Base-by-base conservation (phyloP, 2,797 vertebrate genomes). In the Podargus strigoides region DNA sequence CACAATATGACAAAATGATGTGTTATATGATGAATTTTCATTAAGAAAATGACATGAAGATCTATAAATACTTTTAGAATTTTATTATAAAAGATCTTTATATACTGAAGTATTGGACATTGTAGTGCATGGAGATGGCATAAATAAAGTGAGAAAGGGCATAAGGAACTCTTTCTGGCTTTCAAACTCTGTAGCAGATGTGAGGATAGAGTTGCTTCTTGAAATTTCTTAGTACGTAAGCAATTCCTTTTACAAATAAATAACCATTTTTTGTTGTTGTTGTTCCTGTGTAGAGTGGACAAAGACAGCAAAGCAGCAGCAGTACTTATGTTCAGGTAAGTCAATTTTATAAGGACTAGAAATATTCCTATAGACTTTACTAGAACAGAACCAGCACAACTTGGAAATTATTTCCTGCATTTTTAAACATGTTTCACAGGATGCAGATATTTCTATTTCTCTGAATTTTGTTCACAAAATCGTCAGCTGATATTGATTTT, bases 291-390 rank as follows among this genome's bases (percentile, higher is more conserved):
- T 60, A 96, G 96, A 26, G 13, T 77, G 94, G 93, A 41, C 93
- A 94, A 82, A 87, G 23, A 28, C 86, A 89, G 30, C 92, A 90
- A 30, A 46, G 55, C 42, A 93, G 92, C 53, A 93, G 95, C 52
- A 62, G 47, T 86, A 82, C 83, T 60, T 95, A 87, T 0, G 0
- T 42, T 53, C 89, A 85, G 27, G 96, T 95, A 83, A 66, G 41
- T 30, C 7, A 92, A 60, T 2, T 53, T 79, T 2, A 62, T 81
- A 68, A 20, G 9, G 6, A 8, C 21, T 37, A 58, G 13, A 89
- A 84, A 49, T 73, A 64, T 47, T 88, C 7, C 20, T 22, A 3
- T 27, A 76, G 15, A 36, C 3, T 39, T 75, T 20, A 32, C 15
- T 82, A 7, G 47, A 89, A 55, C 18, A 66, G 6, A 9, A 5